Evolutionary conservation across 2,888 invertebrate genomes (phyloP), one percentile per base, ranked within the genome.

Genomic region (Odontocolon sp.): DNA sequence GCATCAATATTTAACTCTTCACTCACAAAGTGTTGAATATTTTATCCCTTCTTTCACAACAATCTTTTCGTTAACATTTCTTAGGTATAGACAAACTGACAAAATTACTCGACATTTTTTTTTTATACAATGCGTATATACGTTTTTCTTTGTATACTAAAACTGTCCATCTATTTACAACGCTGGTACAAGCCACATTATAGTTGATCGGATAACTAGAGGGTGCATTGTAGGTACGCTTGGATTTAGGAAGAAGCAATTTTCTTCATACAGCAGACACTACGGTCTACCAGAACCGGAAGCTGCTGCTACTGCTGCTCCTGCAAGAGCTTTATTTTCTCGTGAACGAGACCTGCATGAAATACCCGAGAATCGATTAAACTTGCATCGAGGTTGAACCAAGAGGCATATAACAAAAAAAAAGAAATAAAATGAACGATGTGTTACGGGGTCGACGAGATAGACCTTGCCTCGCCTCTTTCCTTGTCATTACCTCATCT

Each of bases 1-100:
- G 66, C 52, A 11, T 76, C 54, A 70, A 76, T 76, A 70, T 57
- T 76, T 70, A 14, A 70, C 16, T 42, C 47, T 33, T 31, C 47
- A 14, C 47, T 52, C 63, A 38, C 26, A 28, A 52, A 50, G 66
- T n/a, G n/a, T n/a, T n/a, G n/a, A n/a, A n/a, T n/a, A n/a, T n/a
- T n/a, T n/a, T n/a, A n/a, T n/a, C n/a, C n/a, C n/a, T n/a, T n/a
- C n/a, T n/a, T n/a, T n/a, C n/a, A n/a, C n/a, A n/a, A n/a, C n/a
- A n/a, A n/a, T n/a, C n/a, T n/a, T n/a, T n/a, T n/a, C n/a, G n/a
- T n/a, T n/a, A n/a, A n/a, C n/a, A n/a, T n/a, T n/a, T n/a, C n/a
- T n/a, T n/a, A n/a, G n/a, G n/a, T n/a, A n/a, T n/a, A n/a, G n/a
- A n/a, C n/a, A n/a, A n/a, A n/a, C n/a, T n/a, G n/a, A n/a, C n/a